phyloP scores from a whole-genome alignment of 2,113 vertebrate genomes.

The Danio rerio region DNA sequence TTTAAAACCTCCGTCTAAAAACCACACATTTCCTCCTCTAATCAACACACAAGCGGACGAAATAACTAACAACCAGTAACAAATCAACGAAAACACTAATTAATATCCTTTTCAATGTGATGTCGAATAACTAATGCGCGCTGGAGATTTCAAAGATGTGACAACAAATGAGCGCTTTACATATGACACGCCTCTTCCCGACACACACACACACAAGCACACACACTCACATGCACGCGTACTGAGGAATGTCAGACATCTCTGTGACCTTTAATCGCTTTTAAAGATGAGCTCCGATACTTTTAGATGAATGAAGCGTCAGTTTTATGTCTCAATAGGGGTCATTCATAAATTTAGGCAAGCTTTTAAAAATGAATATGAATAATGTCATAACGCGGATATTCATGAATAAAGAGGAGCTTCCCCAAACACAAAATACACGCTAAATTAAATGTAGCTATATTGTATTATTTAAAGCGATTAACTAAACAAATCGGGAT shows the following conservation, averaged over 20 bases:
- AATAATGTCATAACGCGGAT: neutral
- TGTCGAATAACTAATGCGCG: neutral
- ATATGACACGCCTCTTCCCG: constrained; percentile 14
- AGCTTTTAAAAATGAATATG: neutral
- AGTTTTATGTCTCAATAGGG: constrained; percentile 33
- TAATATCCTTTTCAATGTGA: neutral
- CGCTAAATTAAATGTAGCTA: too few species aligned
- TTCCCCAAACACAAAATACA: too few species aligned
- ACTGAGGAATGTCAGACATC: constrained; percentile 22
- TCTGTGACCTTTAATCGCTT: constrained; percentile 44
- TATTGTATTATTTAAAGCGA: neutral
- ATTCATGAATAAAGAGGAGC: neutral
- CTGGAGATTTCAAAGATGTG: constrained; percentile 15
- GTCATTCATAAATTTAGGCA: constrained; percentile 20
- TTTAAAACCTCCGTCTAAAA: neutral
- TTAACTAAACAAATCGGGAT: neutral
- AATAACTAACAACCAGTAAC: neutral
- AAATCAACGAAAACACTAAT: constrained; percentile 39
- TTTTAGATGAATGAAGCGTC: constrained; percentile 21
- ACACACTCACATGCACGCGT: neutral
- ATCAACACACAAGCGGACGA: neutral
- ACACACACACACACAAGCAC: constrained; percentile 9
- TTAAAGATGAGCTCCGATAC: constrained; percentile 17
- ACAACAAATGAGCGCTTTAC: constrained; percentile 24
- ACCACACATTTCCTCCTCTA: neutral